Evolutionary conservation across 2,797 vertebrate genomes (phyloP).

Genomic region (Catamblyrhynchus diadema): DNA sequence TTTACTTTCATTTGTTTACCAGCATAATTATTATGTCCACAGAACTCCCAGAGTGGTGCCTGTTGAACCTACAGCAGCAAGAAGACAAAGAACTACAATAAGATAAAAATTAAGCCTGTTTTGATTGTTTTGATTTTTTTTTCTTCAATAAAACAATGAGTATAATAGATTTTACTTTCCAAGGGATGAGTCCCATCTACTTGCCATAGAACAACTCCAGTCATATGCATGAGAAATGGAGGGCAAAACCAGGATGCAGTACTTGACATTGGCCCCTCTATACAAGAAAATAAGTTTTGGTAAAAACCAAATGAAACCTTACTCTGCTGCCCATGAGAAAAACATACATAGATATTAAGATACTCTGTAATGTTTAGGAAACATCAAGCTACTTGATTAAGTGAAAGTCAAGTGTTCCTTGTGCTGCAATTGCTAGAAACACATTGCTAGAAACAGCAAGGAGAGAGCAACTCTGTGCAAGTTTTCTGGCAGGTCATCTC

Average conservation of each 20-base stretch:
- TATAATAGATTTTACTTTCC: neutral
- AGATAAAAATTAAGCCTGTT: neutral
- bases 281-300: neutral
- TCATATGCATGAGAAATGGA: neutral
- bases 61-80: neutral
- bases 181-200: neutral
- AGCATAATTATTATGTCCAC: neutral
- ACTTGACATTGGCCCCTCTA: slow-evolving; percentile 22
- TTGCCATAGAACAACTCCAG: neutral
- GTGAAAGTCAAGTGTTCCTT: neutral
- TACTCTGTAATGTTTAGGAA: neutral
- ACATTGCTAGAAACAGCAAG: neutral
- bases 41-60: neutral
- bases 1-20: neutral
- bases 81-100: neutral
- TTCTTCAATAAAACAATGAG: neutral
- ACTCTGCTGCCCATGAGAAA: neutral
- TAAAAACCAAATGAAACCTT: neutral
- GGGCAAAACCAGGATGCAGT: neutral
- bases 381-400: neutral
- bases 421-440: neutral
- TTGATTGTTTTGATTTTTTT: neutral
- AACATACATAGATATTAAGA: neutral
- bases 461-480: neutral
- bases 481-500: slow-evolving; percentile 11